A percentile compares a stretch with the other conserved stretches of the same genome.
Conservation (phyloP, 2,113 vertebrate species). For the Pao palembangensis region DNA sequence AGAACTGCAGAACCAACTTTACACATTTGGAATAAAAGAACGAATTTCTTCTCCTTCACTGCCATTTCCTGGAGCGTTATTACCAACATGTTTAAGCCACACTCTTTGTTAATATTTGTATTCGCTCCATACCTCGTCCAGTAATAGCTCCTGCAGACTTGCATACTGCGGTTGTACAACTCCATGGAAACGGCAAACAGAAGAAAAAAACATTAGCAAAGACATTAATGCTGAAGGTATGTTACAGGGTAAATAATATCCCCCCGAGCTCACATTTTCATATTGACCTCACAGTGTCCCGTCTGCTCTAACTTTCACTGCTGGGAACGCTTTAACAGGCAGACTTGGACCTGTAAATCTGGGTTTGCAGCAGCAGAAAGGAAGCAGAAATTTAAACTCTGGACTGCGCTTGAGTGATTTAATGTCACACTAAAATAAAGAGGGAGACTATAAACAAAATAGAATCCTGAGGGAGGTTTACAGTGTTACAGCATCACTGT, state of each 20-base stretch:
- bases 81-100: not conserved
- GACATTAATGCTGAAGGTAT: constrained; percentile 30
- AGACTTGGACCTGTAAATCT: constrained; percentile 38
- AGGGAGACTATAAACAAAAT: constrained; percentile 8
- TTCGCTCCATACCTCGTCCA: constrained; percentile 7
- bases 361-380: constrained; percentile 31
- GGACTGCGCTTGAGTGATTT: constrained; percentile 16
- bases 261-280: constrained; percentile 56
- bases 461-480: not conserved
- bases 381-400: constrained; percentile 35
- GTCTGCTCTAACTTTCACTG: constrained; percentile 15
- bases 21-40: too few relatives aligned
- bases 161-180: constrained; percentile 2
- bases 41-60: not conserved
- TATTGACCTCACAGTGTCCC: constrained; percentile 47
- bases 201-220: constrained; percentile 38
- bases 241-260: constrained; percentile 34
- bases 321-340: constrained; percentile 48
- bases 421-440: constrained; percentile 1
- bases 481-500: constrained; percentile 16
- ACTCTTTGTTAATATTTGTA: not conserved
- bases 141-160: constrained; percentile 17
- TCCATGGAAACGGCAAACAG: constrained; percentile 46
- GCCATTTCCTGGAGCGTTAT: not conserved
- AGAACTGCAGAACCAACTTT: too few relatives aligned